Conservation (phyloP, 2,888 invertebrate species). For the Prosopocoilus inquinatus region DNA sequence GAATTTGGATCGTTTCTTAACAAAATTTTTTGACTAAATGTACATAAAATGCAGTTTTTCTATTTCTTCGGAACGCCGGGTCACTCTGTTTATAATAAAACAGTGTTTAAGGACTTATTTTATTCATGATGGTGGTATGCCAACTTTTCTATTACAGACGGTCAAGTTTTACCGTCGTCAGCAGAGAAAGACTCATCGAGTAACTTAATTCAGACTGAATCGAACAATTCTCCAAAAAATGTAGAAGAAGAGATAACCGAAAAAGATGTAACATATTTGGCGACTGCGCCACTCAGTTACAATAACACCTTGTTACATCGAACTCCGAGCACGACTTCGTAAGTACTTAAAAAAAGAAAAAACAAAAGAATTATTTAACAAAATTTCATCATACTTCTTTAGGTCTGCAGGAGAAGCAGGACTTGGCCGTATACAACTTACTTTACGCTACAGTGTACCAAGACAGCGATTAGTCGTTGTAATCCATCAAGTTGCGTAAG, state of each 20-base stretch:
- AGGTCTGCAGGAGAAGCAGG: slow-evolving; percentile 72
- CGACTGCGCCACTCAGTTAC: slow-evolving; percentile 44
- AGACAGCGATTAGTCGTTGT: slow-evolving; percentile 80
- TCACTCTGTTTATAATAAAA: too few relatives aligned
- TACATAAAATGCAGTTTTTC: too few relatives aligned
- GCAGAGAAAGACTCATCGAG: slow-evolving; percentile 10
- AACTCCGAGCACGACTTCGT: slow-evolving; percentile 47
- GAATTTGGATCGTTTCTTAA: too few relatives aligned
- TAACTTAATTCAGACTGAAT: slow-evolving; percentile 15
- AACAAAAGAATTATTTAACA: neutral
- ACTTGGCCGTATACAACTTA: slow-evolving; percentile 79
- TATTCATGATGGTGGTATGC: too few relatives aligned
- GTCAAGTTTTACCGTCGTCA: slow-evolving; percentile 7
- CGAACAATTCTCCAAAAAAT: slow-evolving; percentile 9
- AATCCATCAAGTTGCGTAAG: slow-evolving; percentile 88
- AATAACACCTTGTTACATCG: slow-evolving; percentile 41
- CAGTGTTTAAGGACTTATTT: too few relatives aligned
- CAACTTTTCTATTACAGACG: slow-evolving; percentile 10
- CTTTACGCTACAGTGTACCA: slow-evolving; percentile 80
- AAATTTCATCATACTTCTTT: slow-evolving; percentile 13
- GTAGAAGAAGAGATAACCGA: slow-evolving; percentile 42
- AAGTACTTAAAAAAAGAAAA: slow-evolving; percentile 27
- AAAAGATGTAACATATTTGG: slow-evolving; percentile 34
- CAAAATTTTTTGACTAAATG: too few relatives aligned
- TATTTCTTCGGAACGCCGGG: too few relatives aligned